Percentiles rank a stretch among this genome's conserved stretches.
Conservation (phyloP, 2,797 vertebrate genomes). For the Otus scops region DNA sequence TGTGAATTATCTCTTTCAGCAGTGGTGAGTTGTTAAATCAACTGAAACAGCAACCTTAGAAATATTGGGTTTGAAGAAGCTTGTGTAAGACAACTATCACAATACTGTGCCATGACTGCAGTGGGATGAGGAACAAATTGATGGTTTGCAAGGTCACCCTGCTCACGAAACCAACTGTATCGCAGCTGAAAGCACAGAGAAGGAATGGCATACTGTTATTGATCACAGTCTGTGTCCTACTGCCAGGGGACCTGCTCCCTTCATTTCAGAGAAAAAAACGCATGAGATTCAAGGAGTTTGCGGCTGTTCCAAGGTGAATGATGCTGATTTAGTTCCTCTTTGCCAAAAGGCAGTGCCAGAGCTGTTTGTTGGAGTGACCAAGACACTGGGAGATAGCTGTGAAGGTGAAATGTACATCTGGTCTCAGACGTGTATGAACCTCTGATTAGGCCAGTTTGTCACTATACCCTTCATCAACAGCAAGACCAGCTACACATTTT, state of each 20-base stretch:
- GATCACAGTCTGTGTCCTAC: neutral
- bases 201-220: neutral
- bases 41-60: neutral
- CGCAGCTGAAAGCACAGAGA: neutral
- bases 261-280: neutral
- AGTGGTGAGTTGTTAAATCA: neutral
- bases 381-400: conserved; percentile 49
- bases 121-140: neutral
- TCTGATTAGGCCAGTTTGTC: conserved; percentile 28
- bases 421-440: neutral
- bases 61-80: neutral
- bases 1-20: neutral
- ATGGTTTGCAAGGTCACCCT: neutral
- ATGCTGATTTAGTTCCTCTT: conserved; percentile 59
- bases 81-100: neutral
- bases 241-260: neutral
- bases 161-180: neutral
- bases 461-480: conserved; percentile 39
- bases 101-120: neutral
- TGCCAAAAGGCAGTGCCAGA: conserved; percentile 59
- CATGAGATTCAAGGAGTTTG: conserved; percentile 45
- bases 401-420: conserved; percentile 63
- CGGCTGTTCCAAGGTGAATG: conserved; percentile 49
- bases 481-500: neutral
- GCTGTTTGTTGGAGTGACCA: conserved; percentile 57